A percentile compares a stretch with the other conserved stretches of the same genome.
Conservation (phyloP, 2,797 vertebrate genomes). For the Xenops minutus region DNA sequence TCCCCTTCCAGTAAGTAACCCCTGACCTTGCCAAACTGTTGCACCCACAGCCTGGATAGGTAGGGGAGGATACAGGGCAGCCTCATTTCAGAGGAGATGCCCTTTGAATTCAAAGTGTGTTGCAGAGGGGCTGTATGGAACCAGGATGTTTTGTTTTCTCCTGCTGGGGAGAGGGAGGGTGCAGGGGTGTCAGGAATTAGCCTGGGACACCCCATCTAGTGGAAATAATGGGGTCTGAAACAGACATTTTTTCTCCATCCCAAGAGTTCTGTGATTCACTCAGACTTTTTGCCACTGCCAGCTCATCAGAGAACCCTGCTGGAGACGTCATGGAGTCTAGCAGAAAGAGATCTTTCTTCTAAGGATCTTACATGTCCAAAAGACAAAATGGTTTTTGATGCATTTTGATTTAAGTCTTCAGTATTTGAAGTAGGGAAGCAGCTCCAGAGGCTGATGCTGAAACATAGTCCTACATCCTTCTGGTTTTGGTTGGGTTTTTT, state of each 20-base stretch:
- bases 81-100: not conserved
- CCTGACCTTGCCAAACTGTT: not conserved
- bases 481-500: not conserved
- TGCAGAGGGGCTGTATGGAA: not conserved
- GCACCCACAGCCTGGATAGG: not conserved
- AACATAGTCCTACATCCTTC: not conserved
- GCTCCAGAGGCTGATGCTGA: not conserved
- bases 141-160: not conserved
- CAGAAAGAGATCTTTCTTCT: not conserved
- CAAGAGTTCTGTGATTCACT: not conserved
- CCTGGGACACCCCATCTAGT: not conserved
- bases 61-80: not conserved
- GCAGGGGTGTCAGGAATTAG: not conserved
- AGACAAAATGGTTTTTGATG: not conserved
- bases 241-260: not conserved
- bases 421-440: not conserved
- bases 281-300: not conserved
- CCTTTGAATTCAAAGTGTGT: not conserved
- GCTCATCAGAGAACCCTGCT: not conserved
- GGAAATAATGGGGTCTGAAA: not conserved
- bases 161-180: not conserved
- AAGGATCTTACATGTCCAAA: not conserved
- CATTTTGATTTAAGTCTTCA: not conserved
- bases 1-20: not conserved
- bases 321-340: not conserved